Base-by-base conservation (phyloP, 2,797 vertebrate species). In the Cuculus canorus region DNA sequence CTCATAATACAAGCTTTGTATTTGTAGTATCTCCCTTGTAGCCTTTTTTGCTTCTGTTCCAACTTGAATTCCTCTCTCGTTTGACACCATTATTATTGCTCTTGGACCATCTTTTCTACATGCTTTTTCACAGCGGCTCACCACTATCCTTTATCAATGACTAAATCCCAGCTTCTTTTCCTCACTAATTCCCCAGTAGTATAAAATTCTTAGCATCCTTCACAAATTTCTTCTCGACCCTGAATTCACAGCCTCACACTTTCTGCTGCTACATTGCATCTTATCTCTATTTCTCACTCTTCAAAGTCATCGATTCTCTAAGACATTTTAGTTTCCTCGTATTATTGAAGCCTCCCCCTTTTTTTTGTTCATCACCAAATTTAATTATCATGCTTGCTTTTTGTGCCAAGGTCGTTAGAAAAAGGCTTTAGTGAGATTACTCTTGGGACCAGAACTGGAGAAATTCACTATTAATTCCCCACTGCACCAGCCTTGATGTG, bases 401-500 rank as follows among this genome's bases (percentile, higher is more conserved):
- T 77, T 73, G 69, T 68, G 72, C 85, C 85, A 95, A 89, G 72
- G 84, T 90, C 65, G n/a, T 90, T 33, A 82, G 3, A 71, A 79
- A 85, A 82, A 77, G 48, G 17, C 22, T 91, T 81, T 48, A 61
- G 54, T 3, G 28, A 88, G 85, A 72, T 66, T 68, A 63, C 64
- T 87, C 70, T 22, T 43, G 70, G 45, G 75, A 68, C 24, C 32
- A 71, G 59, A 83, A 13, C 69, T 48, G 65, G 19, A 83, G 85
- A 63, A 91, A 61, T 85, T 76, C 9, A 21, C 2, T 15, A 76
- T 52, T 53, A 78, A 69, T 63, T 63, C 79, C 69, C 53, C 25
- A 32, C 37, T 1, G 10, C 50, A 53, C 32, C 64, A 86, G 64
- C 57, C n/a, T 53, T 68, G 80, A 65, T 54, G 85, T 78, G 76